Evolutionary conservation across 2,113 vertebrate species (phyloP), one percentile per base, ranked within the genome.

Genomic region (Apeltes quadracus): DNA sequence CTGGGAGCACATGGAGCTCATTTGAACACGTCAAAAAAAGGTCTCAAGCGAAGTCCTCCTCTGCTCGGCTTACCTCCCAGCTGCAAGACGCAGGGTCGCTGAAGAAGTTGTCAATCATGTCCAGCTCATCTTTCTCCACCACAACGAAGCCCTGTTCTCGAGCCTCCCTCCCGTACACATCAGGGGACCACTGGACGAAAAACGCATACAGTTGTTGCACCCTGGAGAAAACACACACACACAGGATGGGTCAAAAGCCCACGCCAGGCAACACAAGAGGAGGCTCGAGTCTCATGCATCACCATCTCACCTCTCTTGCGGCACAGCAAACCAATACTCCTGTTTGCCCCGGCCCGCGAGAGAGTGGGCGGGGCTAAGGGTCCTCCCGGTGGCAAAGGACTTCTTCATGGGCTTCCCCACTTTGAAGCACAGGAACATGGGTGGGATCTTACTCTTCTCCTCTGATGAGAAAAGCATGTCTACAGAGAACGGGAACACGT

Each of bases 91-190:
- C 92, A 1, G 97, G 97, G 78, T 98, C 96, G 72, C 97, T 96
- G 89, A 99, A 99, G 93, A 99, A 99, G 90, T 99, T 97, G 90
- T 99, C 98, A 1, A 99, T 98, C 97, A 99, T 98, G 84, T 96
- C 94, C 82, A 99, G 94, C 70, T 99, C 97, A 20, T 99, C 98
- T 83, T 99, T 99, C 85, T 99, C 97, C 59, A 99, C 97, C 59
- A 99, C 94, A 2, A 99, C 95, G 50, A 99, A 99, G 68, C 98
- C 98, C 85, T 99, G 97, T 61, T 99, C 97, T 78, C 97, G 96
- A 71, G 96, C 97, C 69, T 99, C 98, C 87, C 98, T 99, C 38
- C 98, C 97, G 38, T 99, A 99, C 50, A 97, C 94, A 25, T 99
- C 97, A 6, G 98, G 98, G 83, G 98, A 98, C 95, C 97, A 99